Conservation (phyloP, 2,888 invertebrate species). For the Lycocerus yunnanus region DNA sequence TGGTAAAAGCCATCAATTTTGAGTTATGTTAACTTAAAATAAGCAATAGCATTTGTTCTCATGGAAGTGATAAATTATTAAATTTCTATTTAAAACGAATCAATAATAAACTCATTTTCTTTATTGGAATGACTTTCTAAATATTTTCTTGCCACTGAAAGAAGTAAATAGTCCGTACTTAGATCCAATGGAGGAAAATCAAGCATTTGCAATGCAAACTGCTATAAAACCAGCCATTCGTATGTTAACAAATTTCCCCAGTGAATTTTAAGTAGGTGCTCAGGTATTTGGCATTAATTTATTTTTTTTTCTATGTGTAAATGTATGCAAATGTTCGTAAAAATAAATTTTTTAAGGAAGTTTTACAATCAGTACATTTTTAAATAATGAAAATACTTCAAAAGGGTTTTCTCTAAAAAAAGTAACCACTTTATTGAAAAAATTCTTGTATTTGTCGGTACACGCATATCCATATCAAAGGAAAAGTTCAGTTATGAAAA, state of each 20-base stretch:
- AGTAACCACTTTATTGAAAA: neutral
- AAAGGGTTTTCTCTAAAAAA: neutral
- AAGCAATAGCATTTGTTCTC: neutral
- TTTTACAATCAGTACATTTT: neutral
- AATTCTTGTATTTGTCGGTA: neutral
- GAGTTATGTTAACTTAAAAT: neutral
- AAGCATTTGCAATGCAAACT: slow-evolving; percentile 24
- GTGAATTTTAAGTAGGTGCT: slow-evolving; percentile 23
- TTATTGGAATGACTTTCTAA: slow-evolving; percentile 7
- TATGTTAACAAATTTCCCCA: slow-evolving; percentile 23
- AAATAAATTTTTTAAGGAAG: neutral
- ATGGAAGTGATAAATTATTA: neutral
- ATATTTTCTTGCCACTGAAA: slow-evolving; percentile 16
- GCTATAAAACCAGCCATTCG: slow-evolving; percentile 22
- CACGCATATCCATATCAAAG: slow-evolving; percentile 2
- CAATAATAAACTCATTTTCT: slow-evolving; percentile 4
- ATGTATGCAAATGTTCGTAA: slow-evolving; percentile 17
- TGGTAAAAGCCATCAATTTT: neutral
- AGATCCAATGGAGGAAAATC: slow-evolving; percentile 17
- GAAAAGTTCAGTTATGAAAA: slow-evolving; percentile 3
- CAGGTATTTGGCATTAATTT: slow-evolving; percentile 24
- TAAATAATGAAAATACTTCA: neutral
- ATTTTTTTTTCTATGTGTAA: slow-evolving; percentile 18
- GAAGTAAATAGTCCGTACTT: slow-evolving; percentile 21
- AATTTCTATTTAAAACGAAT: neutral